A percentile compares a stretch with the other conserved stretches of the same genome.
phyloP scores from a whole-genome alignment of 2,888 invertebrate species.

The Octodonta nipae region DNA sequence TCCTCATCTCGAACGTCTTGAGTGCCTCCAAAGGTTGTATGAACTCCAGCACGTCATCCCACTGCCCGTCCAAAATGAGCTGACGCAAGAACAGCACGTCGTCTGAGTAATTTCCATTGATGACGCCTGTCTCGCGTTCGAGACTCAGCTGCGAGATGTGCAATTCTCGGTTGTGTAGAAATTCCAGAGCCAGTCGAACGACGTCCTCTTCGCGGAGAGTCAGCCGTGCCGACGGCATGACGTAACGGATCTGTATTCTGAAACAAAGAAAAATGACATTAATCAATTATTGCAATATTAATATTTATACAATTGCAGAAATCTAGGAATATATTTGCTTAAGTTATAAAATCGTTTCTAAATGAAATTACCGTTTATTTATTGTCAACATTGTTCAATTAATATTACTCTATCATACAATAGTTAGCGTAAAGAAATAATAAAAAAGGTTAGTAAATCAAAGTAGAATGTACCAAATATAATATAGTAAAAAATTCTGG shows the following conservation, averaged over 20 bases:
- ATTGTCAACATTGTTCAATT: too few relatives aligned
- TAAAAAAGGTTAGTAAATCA: too few relatives aligned
- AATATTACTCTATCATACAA: too few relatives aligned
- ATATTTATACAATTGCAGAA: too few relatives aligned
- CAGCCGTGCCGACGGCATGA: slow-evolving; percentile 73
- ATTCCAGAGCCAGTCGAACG: slow-evolving; percentile 71
- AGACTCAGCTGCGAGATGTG: slow-evolving; percentile 83
- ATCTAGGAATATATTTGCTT: too few relatives aligned
- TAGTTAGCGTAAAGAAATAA: too few relatives aligned
- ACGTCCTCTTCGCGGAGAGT: slow-evolving; percentile 81
- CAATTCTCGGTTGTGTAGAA: slow-evolving; percentile 76
- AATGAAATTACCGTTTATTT: too few relatives aligned
- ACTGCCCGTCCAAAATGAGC: slow-evolving; percentile 90
- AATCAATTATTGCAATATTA: too few relatives aligned
- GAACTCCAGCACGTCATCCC: slow-evolving; percentile 94
- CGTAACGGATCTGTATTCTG: slow-evolving; percentile 37
- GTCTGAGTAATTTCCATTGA: slow-evolving; percentile 85
- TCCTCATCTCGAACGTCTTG: slow-evolving; percentile 68
- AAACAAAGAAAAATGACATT: too few relatives aligned
- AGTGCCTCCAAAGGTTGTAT: slow-evolving; percentile 80
- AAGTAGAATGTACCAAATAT: too few relatives aligned
- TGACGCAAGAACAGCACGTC: slow-evolving; percentile 88
- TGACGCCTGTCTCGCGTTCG: slow-evolving; percentile 89
- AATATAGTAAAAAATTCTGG: too few relatives aligned
- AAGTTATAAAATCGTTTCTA: too few relatives aligned